Evolutionary conservation across 2,888 invertebrate species (phyloP), one percentile per base, ranked within the genome.

Genomic region (Lysandra coridon): DNA sequence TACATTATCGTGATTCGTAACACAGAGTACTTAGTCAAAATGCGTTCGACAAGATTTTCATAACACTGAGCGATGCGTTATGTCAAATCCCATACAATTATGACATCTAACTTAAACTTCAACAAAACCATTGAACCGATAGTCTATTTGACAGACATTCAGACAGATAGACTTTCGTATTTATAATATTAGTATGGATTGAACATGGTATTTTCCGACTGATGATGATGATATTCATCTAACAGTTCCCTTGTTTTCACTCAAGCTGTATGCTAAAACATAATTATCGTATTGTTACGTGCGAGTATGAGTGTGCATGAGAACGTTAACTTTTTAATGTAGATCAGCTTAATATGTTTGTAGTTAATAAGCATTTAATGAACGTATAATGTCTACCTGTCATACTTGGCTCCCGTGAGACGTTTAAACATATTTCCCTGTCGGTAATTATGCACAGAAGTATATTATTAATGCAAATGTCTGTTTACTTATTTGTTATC

Each of bases 191-290:
- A 12, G 49, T 49, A 49, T 49, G 6, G 6, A 12, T 57, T 53
- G 53, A 53, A 57, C 57, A 4, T 57, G 17, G 1, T 57, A 17
- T 17, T 57, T 57, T 57, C 17, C 3, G 4, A 4, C 14, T 69
- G 69, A 69, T 37, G 69, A 33, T 69, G 33, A 33, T 69, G 69
- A 33, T 69, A 12, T 12, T 69, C 64, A 69, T 33, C 64, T 69
- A 69, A 69, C 69, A 69, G 79, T 80, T 81, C 80, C 57, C 80
- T 57, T 81, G 79, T 73, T 79, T 78, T 78, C 78, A 60, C 79
- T 79, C 78, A 75, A 79, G 79, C 78, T 79, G 44, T 77, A 80
- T 23, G 73, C 78, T 78, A 78, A 73, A 69, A 78, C 73, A 73
- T 78, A 78, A 78, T 78, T 78, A 53, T n/a, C 23, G 53, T 49